A percentile compares a stretch with the other conserved stretches of the same genome.
These are phyloP conservation scores for Triplophysa rosa DNA, from an alignment of 2,113 vertebrate species.

Conservation along the genomic window DNA sequence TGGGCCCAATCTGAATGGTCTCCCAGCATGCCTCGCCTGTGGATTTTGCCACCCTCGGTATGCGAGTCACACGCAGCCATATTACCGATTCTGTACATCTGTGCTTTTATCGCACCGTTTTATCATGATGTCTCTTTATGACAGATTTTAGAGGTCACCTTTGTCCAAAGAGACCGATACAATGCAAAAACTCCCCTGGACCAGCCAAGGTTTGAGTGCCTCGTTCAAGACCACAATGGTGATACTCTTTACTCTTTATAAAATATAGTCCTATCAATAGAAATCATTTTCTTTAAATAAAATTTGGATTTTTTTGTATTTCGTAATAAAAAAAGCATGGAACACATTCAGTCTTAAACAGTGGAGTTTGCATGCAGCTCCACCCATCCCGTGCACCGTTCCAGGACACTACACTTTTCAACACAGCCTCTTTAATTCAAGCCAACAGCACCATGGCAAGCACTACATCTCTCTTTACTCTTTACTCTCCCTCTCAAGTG, in stretches of 20 bases:
- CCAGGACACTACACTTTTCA: not conserved
- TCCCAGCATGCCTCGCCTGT: constrained; percentile 40
- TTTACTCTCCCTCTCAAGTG: not conserved
- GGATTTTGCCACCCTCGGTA: constrained; percentile 32
- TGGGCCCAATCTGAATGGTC: constrained; percentile 49
- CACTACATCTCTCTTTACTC: not conserved
- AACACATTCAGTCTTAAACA: not conserved
- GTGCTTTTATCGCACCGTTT: constrained; percentile 3
- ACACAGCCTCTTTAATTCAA: constrained; percentile 12
- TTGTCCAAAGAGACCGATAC: not conserved
- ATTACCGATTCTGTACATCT: constrained; percentile 26
- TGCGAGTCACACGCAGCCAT: constrained; percentile 7
- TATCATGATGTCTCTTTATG: not conserved
- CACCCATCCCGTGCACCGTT: not conserved
- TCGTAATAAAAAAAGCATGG: not conserved
- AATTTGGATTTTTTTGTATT: too few species aligned
- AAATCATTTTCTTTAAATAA: too few species aligned
- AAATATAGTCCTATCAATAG: too few species aligned
- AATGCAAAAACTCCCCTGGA: not conserved
- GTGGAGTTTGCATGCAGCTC: not conserved
- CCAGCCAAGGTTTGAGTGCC: not conserved
- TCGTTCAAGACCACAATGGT: too few species aligned
- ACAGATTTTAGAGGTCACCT: not conserved
- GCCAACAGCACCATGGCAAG: not conserved
- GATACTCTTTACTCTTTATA: too few species aligned